Percentiles rank a stretch among this genome's conserved stretches.
phyloP scores from a whole-genome alignment of 2,113 vertebrate species.

The Triplophysa rosa region DNA sequence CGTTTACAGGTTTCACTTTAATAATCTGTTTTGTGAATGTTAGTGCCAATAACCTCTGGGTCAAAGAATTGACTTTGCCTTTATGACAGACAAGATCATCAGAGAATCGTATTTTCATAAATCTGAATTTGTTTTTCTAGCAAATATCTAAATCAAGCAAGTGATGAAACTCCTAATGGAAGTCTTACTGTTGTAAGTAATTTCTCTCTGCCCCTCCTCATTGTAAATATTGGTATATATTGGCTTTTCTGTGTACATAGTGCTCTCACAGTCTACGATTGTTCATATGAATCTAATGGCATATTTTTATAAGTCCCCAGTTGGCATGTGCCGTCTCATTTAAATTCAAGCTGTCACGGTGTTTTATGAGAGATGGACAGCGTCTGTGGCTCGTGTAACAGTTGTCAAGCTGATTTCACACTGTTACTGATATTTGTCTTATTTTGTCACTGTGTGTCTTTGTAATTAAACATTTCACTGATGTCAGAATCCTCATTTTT shows the following conservation, averaged over 20 bases:
- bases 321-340: slow-evolving; percentile 66
- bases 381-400: slow-evolving; percentile 56
- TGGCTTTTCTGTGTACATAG: slow-evolving; percentile 82
- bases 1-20: background rate
- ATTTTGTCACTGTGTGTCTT: slow-evolving; percentile 78
- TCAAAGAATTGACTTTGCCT: background rate
- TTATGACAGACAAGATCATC: slow-evolving; percentile 2
- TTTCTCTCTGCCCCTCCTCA: slow-evolving; percentile 61
- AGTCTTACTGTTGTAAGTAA: slow-evolving; percentile 54
- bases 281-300: slow-evolving; percentile 82
- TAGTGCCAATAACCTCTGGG: background rate
- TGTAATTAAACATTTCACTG: slow-evolving; percentile 83
- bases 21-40: background rate
- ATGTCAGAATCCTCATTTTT: slow-evolving; percentile 57
- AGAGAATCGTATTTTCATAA: slow-evolving; percentile 42
- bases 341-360: slow-evolving; percentile 71
- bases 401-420: slow-evolving; percentile 63
- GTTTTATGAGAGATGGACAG: slow-evolving; percentile 54
- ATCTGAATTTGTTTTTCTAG: background rate
- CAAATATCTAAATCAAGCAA: background rate
- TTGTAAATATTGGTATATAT: slow-evolving; percentile 80
- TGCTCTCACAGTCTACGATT: slow-evolving; percentile 74
- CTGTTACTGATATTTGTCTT: slow-evolving; percentile 60
- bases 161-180: background rate
- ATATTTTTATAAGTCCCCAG: slow-evolving; percentile 84